Conservation (phyloP, 2,888 invertebrate genomes). For the Micropterix aruncella region DNA sequence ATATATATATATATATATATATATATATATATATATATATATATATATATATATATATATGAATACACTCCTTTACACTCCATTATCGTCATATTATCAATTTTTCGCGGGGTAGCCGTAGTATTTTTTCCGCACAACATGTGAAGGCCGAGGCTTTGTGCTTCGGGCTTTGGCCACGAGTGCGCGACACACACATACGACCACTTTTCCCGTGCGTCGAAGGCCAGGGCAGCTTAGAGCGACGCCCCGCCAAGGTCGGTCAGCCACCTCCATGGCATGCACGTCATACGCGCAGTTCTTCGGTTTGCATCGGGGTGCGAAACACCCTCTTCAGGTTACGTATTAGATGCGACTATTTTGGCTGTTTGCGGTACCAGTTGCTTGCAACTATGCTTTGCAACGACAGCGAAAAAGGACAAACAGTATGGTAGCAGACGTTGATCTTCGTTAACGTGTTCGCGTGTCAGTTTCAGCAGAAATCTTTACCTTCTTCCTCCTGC, state of each 20-base stretch:
- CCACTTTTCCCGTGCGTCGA: background rate
- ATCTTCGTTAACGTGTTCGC: too few species aligned
- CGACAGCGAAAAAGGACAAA: too few species aligned
- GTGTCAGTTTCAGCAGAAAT: too few species aligned
- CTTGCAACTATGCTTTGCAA: too few species aligned
- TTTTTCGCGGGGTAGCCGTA: too few species aligned
- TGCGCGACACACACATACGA: background rate
- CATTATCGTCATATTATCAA: too few species aligned
- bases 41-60: constrained; percentile 2
- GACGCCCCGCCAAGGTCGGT: background rate
- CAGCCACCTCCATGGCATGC: background rate
- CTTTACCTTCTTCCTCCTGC: too few species aligned
- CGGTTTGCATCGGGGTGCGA: too few species aligned
- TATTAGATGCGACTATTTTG: too few species aligned
- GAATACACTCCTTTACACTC: background rate
- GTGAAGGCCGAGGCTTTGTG: background rate
- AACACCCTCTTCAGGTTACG: too few species aligned
- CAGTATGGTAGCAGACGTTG: too few species aligned
- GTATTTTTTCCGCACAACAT: background rate
- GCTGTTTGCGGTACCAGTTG: too few species aligned
- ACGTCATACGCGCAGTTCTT: background rate
- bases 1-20: constrained; percentile 3
- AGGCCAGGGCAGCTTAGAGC: background rate
- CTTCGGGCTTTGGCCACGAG: background rate
- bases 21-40: constrained; percentile 2